phyloP scores from a whole-genome alignment of 2,888 invertebrate genomes.

The Hedya salicella region DNA sequence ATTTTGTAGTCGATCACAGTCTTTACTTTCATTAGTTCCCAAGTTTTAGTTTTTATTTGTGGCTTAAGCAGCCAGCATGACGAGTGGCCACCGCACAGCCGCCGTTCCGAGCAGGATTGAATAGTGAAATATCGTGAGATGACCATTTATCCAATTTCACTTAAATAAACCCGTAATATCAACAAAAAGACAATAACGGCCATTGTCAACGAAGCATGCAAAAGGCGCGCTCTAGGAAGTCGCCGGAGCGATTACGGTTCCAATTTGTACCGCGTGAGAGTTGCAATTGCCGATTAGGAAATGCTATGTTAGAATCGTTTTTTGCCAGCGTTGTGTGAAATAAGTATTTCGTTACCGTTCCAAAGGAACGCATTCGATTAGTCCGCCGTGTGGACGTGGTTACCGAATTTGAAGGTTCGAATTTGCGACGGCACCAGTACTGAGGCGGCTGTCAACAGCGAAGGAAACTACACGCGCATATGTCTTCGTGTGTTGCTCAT shows the following conservation, averaged over 20 bases:
- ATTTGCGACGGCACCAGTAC: conserved; percentile 43
- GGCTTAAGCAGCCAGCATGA: conserved; percentile 59
- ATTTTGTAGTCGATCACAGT: conserved; percentile 69
- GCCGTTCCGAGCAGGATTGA: conserved; percentile 71
- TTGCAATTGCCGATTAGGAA: conserved; percentile 53
- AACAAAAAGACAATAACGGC: conserved; percentile 76
- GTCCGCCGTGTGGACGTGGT: conserved; percentile 65
- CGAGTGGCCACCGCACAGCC: conserved; percentile 61
- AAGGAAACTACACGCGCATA: neutral
- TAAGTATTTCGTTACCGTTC: conserved; percentile 74
- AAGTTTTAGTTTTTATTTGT: conserved; percentile 62
- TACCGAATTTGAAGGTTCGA: conserved; percentile 58
- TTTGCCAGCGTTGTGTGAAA: conserved; percentile 64
- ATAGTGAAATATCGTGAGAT: conserved; percentile 75
- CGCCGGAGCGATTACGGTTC: conserved; percentile 56
- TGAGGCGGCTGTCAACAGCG: conserved; percentile 13
- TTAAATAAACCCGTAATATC: conserved; percentile 83
- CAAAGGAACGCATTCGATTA: conserved; percentile 70
- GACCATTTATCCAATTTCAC: conserved; percentile 85
- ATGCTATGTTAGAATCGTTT: conserved; percentile 55
- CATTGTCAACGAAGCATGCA: conserved; percentile 65
- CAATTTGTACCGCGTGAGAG: conserved; percentile 58
- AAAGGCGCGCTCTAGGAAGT: conserved; percentile 52
- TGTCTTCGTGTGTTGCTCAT: no score
- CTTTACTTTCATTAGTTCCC: conserved; percentile 62